Evolutionary conservation across 2,113 vertebrate species (phyloP), one percentile per base, ranked within the genome.

Genomic region (Barnardius zonarius): DNA sequence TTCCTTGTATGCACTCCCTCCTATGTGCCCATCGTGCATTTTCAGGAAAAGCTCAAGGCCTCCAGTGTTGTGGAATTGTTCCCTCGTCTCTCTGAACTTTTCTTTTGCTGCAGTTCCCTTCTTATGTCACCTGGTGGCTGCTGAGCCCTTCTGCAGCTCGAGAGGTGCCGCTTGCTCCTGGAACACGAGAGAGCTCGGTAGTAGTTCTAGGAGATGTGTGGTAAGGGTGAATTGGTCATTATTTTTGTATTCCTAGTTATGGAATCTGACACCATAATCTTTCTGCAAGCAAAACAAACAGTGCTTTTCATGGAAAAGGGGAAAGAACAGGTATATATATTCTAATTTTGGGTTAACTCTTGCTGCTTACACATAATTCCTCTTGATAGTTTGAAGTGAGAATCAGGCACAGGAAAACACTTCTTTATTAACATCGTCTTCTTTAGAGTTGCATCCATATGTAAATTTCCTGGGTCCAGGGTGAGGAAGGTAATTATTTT

Each of bases 81-180:
- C 86, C 77, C 54, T 61, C 79, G 43, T 59, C 88, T 69, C 28
- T 22, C 73, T 90, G 62, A 52, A 51, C 24, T 86, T 83, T 66
- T 27, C 13, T 23, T 2, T 12, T 55, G 44, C 84, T 95, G 89
- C 74, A 91, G 25, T 80, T 96, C 88, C 92, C 85, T 96, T 82
- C 80, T 95, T 25, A 3, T 74, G 92, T 97, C 96, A 93, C 90
- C 96, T 96, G 96, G 92, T 92, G 95, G 93, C 83, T 31, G 28
- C 86, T 95, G 82, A 95, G 52, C 41, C 28, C 85, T 96, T 90
- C 91, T 74, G 48, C 64, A 69, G 66, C 87, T 89, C 87, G 27
- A 52, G 75, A 85, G 52, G 64, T 70, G 54, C 64, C 8, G 20
- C 33, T 74, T 31, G 18, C 49, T 91, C 79, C 76, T 66, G 61